Conservation (phyloP, 2,888 invertebrate species). For the Gymnocheta viridis region DNA sequence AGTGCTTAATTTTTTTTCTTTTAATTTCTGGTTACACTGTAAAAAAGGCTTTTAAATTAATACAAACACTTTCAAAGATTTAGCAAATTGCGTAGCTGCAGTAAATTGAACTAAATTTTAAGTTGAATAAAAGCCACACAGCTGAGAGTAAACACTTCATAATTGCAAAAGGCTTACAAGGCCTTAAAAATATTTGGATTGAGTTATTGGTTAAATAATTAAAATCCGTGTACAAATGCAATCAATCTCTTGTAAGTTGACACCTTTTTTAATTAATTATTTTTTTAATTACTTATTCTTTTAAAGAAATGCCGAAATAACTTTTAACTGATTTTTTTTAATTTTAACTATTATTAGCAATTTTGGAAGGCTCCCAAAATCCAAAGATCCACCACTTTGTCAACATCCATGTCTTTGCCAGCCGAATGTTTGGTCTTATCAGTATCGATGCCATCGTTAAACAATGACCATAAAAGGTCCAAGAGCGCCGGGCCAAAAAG, state of each 20-base stretch:
- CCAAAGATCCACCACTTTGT: slow-evolving; percentile 80
- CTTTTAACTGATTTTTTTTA: slow-evolving; percentile 13
- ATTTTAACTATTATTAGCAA: slow-evolving; percentile 68
- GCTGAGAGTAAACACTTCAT: slow-evolving; percentile 48
- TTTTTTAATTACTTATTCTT: slow-evolving; percentile 4
- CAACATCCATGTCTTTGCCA: slow-evolving; percentile 82
- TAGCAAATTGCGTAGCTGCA: slow-evolving; percentile 30
- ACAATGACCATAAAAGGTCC: slow-evolving; percentile 78
- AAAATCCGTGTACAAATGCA: slow-evolving; percentile 37
- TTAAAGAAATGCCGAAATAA: not conserved
- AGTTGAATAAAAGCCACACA: slow-evolving; percentile 20
- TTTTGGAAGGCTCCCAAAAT: slow-evolving; percentile 81
- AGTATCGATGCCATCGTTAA: slow-evolving; percentile 82
- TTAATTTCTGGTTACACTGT: slow-evolving; percentile 40
- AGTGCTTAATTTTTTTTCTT: slow-evolving; percentile 22
- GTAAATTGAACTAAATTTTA: slow-evolving; percentile 18
- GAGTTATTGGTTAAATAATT: slow-evolving; percentile 45
- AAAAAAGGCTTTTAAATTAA: slow-evolving; percentile 35
- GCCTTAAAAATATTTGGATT: slow-evolving; percentile 42
- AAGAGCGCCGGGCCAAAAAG: slow-evolving; percentile 81
- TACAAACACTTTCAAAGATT: slow-evolving; percentile 16
- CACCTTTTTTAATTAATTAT: slow-evolving; percentile 43
- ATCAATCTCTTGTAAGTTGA: slow-evolving; percentile 60
- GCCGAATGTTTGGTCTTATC: slow-evolving; percentile 82
- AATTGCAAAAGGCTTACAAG: slow-evolving; percentile 33